Evolutionary conservation across 2,888 invertebrate species (phyloP).

Genomic region (Myopa testacea): DNA sequence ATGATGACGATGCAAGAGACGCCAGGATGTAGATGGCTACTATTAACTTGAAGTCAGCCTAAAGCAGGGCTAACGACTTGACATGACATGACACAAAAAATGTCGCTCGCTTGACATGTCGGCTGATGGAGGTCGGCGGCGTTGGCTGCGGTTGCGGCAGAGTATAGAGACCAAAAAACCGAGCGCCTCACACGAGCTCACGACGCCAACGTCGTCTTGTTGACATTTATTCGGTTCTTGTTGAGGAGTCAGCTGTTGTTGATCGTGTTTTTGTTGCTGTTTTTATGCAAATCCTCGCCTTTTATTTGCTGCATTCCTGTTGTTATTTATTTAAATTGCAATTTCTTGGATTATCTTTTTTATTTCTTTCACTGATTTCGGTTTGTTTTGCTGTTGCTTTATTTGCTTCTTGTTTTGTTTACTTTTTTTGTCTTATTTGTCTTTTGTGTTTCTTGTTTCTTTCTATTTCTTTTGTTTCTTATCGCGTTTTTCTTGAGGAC

Average conservation of each 20-base stretch:
- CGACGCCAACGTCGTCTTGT: background rate
- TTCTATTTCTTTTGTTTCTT: conserved; percentile 7
- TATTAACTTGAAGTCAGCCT: too few relatives aligned
- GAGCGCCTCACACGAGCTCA: background rate
- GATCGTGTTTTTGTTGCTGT: background rate
- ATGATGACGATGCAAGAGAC: background rate
- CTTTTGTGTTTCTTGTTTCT: background rate
- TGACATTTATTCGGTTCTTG: conserved; percentile 8
- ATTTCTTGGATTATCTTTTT: background rate
- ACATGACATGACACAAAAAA: too few relatives aligned
- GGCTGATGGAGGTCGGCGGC: background rate
- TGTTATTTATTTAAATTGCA: conserved; percentile 6
- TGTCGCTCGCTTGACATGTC: background rate
- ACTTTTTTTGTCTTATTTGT: background rate
- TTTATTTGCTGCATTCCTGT: conserved; percentile 3
- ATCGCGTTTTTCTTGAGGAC: background rate
- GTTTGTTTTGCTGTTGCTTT: background rate
- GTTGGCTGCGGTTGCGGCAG: background rate
- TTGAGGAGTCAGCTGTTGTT: background rate
- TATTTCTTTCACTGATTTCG: background rate
- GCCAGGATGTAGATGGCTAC: background rate
- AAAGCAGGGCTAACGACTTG: too few relatives aligned
- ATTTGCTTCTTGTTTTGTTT: background rate
- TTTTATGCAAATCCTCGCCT: conserved; percentile 18
- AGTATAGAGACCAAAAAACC: background rate